Percentiles rank a stretch among this genome's conserved stretches.
Conservation (phyloP, 2,113 vertebrate species). For the Nothoprocta perdicaria region DNA sequence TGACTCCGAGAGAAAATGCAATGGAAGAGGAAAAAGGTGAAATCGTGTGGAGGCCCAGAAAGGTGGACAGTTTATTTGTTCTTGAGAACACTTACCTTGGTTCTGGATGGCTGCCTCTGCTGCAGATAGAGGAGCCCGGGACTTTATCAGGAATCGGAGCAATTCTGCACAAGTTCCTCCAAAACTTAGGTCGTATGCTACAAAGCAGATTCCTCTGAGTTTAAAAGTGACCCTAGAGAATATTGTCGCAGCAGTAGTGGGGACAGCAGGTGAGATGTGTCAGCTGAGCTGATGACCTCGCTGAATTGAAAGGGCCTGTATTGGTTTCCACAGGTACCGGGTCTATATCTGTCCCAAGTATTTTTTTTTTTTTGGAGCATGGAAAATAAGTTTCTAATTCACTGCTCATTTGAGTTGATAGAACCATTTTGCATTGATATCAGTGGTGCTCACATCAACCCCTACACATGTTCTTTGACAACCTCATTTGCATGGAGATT, state of each 20-base stretch:
- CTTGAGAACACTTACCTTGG: not conserved
- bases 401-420: rapidly evolving
- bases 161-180: not conserved
- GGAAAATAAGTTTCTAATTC: not conserved
- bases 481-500: not conserved
- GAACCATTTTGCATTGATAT: not conserved
- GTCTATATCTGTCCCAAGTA: too few relatives aligned
- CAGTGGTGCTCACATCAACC: not conserved
- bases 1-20: not conserved
- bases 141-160: rapidly evolving
- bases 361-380: not conserved
- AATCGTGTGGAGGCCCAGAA: not conserved
- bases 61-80: not conserved
- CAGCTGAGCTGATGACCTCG: not conserved
- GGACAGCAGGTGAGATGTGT: not conserved
- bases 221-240: not conserved
- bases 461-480: not conserved
- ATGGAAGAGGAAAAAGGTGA: not conserved
- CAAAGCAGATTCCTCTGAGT: not conserved
- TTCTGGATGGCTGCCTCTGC: not conserved
- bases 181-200: rapidly evolving
- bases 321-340: not conserved
- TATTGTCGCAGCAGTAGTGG: rapidly evolving
- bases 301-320: not conserved
- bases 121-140: rapidly evolving